Conservation (phyloP, 2,113 vertebrate species). For the Cricetomys ansorgei region DNA sequence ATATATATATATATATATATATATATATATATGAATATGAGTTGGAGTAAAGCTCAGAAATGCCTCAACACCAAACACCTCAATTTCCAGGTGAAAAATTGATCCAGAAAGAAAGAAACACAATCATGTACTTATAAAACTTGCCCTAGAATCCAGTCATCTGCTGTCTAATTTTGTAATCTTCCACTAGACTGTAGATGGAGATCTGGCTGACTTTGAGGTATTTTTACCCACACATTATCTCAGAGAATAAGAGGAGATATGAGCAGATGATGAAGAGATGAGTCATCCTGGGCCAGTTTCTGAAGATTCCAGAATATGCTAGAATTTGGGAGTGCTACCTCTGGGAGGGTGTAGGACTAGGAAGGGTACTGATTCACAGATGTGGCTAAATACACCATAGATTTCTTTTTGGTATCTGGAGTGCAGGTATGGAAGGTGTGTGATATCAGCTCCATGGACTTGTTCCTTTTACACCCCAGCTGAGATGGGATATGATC, state of each 20-base stretch:
- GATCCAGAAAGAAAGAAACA: constrained; percentile 9
- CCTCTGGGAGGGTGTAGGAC: neutral
- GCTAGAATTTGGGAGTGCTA: neutral
- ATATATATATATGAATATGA: no score
- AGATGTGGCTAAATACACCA: neutral
- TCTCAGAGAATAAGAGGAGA: neutral
- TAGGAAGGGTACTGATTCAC: neutral
- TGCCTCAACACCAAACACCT: neutral
- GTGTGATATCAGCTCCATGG: neutral
- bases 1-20: no score
- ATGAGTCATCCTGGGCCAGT: neutral
- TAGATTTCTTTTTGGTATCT: neutral
- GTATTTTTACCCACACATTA: neutral
- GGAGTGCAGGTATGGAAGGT: neutral
- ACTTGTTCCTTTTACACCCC: neutral
- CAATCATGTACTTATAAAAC: neutral
- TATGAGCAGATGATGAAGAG: neutral
- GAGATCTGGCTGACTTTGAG: neutral
- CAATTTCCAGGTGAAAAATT: constrained; percentile 10
- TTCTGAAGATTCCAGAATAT: constrained; percentile 35
- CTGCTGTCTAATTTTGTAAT: neutral
- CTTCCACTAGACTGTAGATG: neutral
- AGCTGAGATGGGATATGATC: neutral
- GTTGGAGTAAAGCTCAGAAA: neutral
- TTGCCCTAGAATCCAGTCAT: neutral